Conservation (phyloP, 2,888 invertebrate genomes). For the Cryptops parisi region DNA sequence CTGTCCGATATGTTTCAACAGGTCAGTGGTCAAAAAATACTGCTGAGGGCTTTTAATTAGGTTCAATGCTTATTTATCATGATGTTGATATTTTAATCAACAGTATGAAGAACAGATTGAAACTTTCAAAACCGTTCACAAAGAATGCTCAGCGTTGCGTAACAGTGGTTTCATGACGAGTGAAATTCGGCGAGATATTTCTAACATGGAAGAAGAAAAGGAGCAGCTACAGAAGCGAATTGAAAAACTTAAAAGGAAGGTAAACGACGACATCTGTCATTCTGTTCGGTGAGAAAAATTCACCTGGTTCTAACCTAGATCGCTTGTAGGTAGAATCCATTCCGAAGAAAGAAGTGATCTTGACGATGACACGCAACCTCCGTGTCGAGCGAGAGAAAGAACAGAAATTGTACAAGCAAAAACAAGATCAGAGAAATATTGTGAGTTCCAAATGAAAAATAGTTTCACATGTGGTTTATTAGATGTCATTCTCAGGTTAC, state of each 20-base stretch:
- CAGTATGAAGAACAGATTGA: slow-evolving; percentile 58
- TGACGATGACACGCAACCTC: slow-evolving; percentile 41
- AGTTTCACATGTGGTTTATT: no score
- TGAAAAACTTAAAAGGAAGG: slow-evolving; percentile 42
- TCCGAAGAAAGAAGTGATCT: slow-evolving; percentile 48
- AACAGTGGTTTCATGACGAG: slow-evolving; percentile 49
- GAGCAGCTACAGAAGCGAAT: slow-evolving; percentile 52
- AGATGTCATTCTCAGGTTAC: no score
- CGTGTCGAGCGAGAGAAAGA: slow-evolving; percentile 44
- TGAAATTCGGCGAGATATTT: slow-evolving; percentile 69
- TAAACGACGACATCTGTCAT: no score
- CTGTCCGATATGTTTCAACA: slow-evolving; percentile 52
- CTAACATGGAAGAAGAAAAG: slow-evolving; percentile 72
- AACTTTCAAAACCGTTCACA: slow-evolving; percentile 65
- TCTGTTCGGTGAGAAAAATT: no score
- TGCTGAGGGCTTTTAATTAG: slow-evolving; percentile 1
- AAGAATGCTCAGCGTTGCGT: slow-evolving; percentile 47
- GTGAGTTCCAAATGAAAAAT: slow-evolving; percentile 26
- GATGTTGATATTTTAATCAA: slow-evolving; percentile 15
- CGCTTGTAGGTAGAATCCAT: slow-evolving; percentile 48
- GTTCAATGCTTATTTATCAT: slow-evolving; percentile 1
- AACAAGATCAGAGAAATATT: slow-evolving; percentile 40
- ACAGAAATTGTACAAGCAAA: slow-evolving; percentile 42
- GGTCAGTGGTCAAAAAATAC: slow-evolving; percentile 26
- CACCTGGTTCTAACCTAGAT: no score